Conservation (phyloP, 2,888 invertebrate genomes). For the Selenia dentaria region DNA sequence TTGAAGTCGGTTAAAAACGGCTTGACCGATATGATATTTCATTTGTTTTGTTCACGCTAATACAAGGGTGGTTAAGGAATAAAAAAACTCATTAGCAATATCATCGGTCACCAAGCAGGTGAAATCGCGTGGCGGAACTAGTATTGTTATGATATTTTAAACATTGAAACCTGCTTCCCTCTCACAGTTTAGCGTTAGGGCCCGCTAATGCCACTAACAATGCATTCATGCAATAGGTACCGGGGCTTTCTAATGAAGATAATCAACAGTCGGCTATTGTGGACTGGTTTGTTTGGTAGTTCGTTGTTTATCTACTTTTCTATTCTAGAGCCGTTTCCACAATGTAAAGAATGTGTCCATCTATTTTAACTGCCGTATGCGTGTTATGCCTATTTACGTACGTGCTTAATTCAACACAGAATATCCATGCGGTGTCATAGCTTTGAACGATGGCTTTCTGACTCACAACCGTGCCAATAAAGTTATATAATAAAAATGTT, state of each 20-base stretch:
- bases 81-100: too few species aligned
- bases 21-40: too few species aligned
- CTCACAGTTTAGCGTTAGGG: slow-evolving; percentile 60
- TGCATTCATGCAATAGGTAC: slow-evolving; percentile 53
- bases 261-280: slow-evolving; percentile 49
- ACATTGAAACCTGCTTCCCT: slow-evolving; percentile 38
- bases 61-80: too few species aligned
- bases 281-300: slow-evolving; percentile 37
- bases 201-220: slow-evolving; percentile 72
- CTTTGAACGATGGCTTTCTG: slow-evolving; percentile 6
- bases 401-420: too few species aligned
- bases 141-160: neutral
- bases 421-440: slow-evolving; percentile 1
- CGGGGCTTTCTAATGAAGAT: slow-evolving; percentile 64
- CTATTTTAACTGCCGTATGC: too few species aligned
- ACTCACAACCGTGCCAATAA: slow-evolving; percentile 19
- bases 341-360: too few species aligned
- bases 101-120: too few species aligned
- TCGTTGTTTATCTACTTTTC: slow-evolving; percentile 34
- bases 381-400: too few species aligned
- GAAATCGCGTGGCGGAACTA: too few species aligned
- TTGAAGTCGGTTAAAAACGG: too few species aligned
- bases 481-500: slow-evolving; percentile 27
- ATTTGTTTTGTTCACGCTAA: too few species aligned
- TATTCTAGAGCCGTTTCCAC: slow-evolving; percentile 1